Evolutionary conservation across 2,888 invertebrate species (phyloP).

Genomic region (Kryphioiulus occultus): DNA sequence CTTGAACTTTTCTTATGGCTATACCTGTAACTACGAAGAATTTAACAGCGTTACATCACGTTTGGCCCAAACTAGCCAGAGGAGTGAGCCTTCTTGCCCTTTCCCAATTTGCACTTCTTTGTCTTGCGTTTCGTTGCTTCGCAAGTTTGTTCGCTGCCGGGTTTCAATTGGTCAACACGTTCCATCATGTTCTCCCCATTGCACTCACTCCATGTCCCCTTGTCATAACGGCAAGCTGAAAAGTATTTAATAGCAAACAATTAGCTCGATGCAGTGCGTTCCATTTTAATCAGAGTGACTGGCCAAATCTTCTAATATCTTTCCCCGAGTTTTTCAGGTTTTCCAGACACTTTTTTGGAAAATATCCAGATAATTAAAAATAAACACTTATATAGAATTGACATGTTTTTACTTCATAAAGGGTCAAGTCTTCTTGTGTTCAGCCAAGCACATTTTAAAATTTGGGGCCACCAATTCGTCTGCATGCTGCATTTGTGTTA

Average conservation of each 20-base stretch:
- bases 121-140: constrained; percentile 56
- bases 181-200: constrained; percentile 55
- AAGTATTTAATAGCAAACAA: not conserved
- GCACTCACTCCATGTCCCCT: constrained; percentile 58
- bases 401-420: too few species aligned
- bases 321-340: too few species aligned
- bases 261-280: too few species aligned
- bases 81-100: constrained; percentile 29
- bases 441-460: too few species aligned
- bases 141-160: constrained; percentile 59
- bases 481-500: too few species aligned
- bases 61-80: not conserved
- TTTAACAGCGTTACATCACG: constrained; percentile 32
- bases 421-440: too few species aligned
- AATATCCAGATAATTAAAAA: too few species aligned
- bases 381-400: too few species aligned
- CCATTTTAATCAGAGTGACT: too few species aligned
- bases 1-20: constrained; percentile 4
- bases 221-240: constrained; percentile 61
- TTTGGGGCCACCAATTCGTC: too few species aligned
- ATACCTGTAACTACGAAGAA: constrained; percentile 21
- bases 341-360: too few species aligned
- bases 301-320: too few species aligned
- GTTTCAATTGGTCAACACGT: constrained; percentile 59
- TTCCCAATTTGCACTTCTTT: constrained; percentile 57